Conservation (phyloP, 2,113 vertebrate species). For the Catharus minimus region DNA sequence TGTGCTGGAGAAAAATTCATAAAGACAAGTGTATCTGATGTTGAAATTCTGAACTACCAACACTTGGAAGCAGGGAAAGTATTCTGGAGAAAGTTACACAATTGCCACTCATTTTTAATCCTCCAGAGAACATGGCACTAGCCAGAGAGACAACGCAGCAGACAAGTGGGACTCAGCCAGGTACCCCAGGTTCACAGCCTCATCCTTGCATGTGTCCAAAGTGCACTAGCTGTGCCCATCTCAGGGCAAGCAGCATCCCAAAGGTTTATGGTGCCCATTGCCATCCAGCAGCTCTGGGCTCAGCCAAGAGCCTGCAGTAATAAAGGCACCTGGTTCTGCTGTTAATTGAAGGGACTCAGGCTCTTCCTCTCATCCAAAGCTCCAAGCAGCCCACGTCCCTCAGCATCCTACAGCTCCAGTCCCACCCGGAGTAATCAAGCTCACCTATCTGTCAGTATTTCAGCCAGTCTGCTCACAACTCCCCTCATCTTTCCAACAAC, state of each 20-base stretch:
- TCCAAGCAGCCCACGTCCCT: not conserved
- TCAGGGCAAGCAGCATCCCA: not conserved
- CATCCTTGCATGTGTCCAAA: not conserved
- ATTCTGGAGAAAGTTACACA: not conserved
- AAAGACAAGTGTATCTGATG: not conserved
- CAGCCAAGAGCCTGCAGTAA: not conserved
- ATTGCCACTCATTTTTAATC: rapidly evolving
- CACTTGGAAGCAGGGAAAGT: not conserved
- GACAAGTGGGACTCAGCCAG: rapidly evolving
- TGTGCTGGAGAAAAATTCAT: not conserved
- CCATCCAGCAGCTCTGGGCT: not conserved
- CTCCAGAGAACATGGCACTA: not conserved
- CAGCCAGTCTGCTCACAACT: not conserved
- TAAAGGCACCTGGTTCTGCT: not conserved
- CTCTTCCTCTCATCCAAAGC: not conserved
- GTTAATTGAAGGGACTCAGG: not conserved
- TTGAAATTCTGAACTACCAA: not conserved
- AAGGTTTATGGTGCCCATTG: not conserved
- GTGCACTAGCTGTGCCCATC: not conserved
- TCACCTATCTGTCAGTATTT: not conserved
- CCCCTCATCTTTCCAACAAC: not conserved
- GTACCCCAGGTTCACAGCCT: rapidly evolving
- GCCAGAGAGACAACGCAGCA: not conserved
- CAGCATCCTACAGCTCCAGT: not conserved
- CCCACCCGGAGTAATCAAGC: not conserved